Evolutionary conservation across 2,113 vertebrate genomes (phyloP), one percentile per base, ranked within the genome.

Genomic region (Phylloscopus trochiloides): DNA sequence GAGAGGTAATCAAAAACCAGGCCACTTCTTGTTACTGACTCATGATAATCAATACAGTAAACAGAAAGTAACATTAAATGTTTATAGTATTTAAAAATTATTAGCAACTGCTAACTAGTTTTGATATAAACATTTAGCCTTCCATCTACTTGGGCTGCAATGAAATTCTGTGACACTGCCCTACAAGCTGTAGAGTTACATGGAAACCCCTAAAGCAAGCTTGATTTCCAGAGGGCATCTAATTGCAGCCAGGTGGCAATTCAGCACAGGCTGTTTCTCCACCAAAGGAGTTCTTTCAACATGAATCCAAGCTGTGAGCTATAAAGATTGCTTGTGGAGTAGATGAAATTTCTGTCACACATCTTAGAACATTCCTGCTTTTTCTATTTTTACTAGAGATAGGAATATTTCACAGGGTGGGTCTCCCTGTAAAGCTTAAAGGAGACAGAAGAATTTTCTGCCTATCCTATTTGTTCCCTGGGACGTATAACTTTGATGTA

Each of bases 401-500:
- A 31, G 47, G 19, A 86, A 7, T 55, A n/a, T 36, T 81, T 59
- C 47, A 16, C 5, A 8, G 29, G 63, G 4, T 32, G 34, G 8
- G 24, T 14, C 19, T 93, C 59, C 24, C 57, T 52, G 28, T n/a
- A 57, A 79, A 65, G 17, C 32, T 59, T 32, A 68, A 74, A 62
- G 48, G 29, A 50, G 22, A 10, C 2, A 3, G 14, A 67, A 15
- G 28, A 70, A 40, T 38, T 74, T 78, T 57, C 47, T 84, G 21
- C 65, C 9, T 25, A 50, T 28, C 14, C 4, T 36, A 0, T 70
- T 31, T 67, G 24, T 79, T 70, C 14, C 26, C 45, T 45, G 19
- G 50, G 21, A 19, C 1, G 1, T 22, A 0, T 3, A 32, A 28
- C 26, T 67, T 65, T 17, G 24, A 12, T 21, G 20, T 11, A 19